phyloP scores from a whole-genome alignment of 2,888 invertebrate species.

The Cloeon dipterum region DNA sequence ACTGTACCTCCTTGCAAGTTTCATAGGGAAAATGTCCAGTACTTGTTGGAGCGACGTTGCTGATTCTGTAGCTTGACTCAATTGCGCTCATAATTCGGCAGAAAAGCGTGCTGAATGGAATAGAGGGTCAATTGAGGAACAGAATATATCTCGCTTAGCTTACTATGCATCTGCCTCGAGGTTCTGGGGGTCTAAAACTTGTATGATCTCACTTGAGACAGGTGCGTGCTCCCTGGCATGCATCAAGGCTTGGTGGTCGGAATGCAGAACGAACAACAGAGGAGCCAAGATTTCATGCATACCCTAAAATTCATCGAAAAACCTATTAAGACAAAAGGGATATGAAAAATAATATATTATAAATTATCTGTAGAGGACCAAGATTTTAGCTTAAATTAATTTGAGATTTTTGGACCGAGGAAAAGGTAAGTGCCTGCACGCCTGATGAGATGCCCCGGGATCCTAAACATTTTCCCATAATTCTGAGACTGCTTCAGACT shows the following conservation, averaged over 20 bases:
- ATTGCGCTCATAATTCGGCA: constrained; percentile 35
- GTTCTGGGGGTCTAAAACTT: constrained; percentile 38
- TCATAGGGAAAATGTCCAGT: constrained; percentile 26
- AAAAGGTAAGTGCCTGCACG: no score
- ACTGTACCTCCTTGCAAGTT: no score
- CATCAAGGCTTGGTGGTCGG: constrained; percentile 43
- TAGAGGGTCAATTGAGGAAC: not conserved
- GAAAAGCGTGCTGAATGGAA: constrained; percentile 35
- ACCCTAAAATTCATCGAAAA: no score
- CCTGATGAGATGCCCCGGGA: no score
- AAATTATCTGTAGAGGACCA: no score
- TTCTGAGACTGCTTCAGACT: no score
- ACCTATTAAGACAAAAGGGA: no score
- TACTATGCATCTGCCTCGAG: constrained; percentile 64
- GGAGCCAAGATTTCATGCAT: constrained; percentile 77
- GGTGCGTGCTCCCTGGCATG: constrained; percentile 29
- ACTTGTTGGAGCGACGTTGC: constrained; percentile 25
- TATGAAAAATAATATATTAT: no score
- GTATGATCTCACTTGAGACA: constrained; percentile 27
- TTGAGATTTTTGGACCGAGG: no score
- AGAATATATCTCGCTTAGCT: constrained; percentile 14
- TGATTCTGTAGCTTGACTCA: constrained; percentile 36
- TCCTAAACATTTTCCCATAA: no score
- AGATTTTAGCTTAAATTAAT: no score
- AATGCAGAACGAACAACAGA: constrained; percentile 47